Base-by-base conservation (phyloP, 2,113 vertebrate species). In the Sylvilagus bachmani region DNA sequence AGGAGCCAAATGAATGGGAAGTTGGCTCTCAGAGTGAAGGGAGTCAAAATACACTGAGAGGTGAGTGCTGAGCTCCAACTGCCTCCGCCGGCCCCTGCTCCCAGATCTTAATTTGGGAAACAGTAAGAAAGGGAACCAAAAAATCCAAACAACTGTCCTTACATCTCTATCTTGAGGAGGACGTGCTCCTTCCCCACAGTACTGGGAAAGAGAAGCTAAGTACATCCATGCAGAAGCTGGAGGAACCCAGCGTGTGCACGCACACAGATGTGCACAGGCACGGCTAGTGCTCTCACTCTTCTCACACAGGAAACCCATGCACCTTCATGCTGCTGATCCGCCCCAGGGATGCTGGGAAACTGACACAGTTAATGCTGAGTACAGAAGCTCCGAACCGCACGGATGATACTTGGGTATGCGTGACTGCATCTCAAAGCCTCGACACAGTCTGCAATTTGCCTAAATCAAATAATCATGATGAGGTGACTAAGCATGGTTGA, bases 291-390 rank as follows among this genome's bases (percentile, higher is more conserved):
- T 19, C 31, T 61, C 25, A 4, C 82, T 17, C 4, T 1, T 5
- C 17, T 69, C 13, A 49, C 58, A 19, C 11, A 33, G 27, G 44
- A 16, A 55, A 62, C 24, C 2, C 0, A 1, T 1, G 16, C 27
- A 3, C 2, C 0, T 9, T 71, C 6, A 3, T 1, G 44, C 9
- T 3, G 0, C 19, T 36, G 16, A 4, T 33, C 3, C 11, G 9
- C 6, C 14, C 69, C 21, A 29, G 3, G 8, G 1, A 4, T 31
- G 14, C 73, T 77, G 2, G 24, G 7, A 62, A 75, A 7, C 4
- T 16, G 5, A 77, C 21, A 44, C 6, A 83, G 11, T 3, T 55
- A 49, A 69, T 1, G 7, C 31, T 53, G 5, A 58, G 69, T 27
- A 16, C 21, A 73, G 58, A 49, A 6, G n/a, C 81, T 75, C 25